Evolutionary conservation across 2,113 vertebrate species (phyloP).

Genomic region (Rhinopomastus cyanomelas): DNA sequence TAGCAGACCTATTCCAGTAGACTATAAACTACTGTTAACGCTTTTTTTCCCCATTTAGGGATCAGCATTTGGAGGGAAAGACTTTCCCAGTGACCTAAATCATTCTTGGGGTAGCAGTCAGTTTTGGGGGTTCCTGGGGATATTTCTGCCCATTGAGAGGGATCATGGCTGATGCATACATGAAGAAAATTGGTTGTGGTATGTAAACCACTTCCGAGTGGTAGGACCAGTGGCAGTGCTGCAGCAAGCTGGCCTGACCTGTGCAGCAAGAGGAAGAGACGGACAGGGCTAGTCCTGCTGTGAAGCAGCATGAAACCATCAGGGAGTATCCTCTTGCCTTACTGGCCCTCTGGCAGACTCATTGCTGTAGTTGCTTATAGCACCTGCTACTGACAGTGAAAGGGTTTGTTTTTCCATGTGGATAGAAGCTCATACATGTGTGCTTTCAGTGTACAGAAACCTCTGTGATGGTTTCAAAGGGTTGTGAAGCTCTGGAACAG

Average conservation of each 20-base stretch:
- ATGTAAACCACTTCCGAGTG: background rate
- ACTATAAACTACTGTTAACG: background rate
- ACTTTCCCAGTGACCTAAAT: background rate
- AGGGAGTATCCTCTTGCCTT: background rate
- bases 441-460: background rate
- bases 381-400: conserved; percentile 14
- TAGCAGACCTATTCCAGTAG: background rate
- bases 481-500: background rate
- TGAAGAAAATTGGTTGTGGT: background rate
- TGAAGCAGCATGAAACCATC: background rate
- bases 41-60: background rate
- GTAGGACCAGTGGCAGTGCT: fast-evolving
- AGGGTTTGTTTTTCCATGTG: background rate
- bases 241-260: background rate
- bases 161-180: background rate
- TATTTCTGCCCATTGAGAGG: background rate
- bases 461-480: background rate
- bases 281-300: background rate
- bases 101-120: background rate
- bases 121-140: background rate
- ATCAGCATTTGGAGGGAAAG: background rate
- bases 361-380: background rate
- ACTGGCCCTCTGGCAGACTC: fast-evolving
- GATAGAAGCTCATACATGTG: background rate
- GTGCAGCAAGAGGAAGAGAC: background rate